Evolutionary conservation across 2,113 vertebrate genomes (phyloP).

Genomic region (Setophaga kirtlandii): DNA sequence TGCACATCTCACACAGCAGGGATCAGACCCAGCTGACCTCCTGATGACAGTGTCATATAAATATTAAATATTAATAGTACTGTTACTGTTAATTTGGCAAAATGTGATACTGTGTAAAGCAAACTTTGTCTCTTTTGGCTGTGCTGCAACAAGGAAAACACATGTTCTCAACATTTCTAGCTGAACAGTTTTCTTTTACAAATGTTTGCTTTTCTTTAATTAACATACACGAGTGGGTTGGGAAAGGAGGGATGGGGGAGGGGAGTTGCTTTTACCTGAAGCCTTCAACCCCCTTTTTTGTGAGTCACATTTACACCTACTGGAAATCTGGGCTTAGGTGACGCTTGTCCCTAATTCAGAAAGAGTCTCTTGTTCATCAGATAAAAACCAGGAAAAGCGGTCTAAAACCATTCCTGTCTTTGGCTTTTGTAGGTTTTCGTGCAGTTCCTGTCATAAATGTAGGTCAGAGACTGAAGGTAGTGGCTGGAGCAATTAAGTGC

Average conservation of each 20-base stretch:
- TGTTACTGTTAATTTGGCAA: constrained; percentile 49
- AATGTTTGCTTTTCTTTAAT: constrained; percentile 46
- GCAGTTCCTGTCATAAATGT: background rate
- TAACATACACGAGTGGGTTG: background rate
- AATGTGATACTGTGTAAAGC: constrained; percentile 6
- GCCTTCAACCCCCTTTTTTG: background rate
- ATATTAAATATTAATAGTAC: constrained; percentile 38
- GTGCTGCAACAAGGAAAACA: constrained; percentile 10
- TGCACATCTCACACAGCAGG: background rate
- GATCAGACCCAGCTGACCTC: background rate
- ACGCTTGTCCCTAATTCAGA: background rate
- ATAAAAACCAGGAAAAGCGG: background rate
- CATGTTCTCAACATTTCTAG: constrained; percentile 32
- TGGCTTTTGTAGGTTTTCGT: background rate
- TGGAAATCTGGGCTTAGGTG: background rate
- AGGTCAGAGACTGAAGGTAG: background rate
- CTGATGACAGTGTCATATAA: constrained; percentile 19
- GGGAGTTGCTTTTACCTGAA: background rate
- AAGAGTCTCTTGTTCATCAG: background rate
- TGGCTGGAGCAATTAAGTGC: background rate
- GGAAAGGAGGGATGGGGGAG: background rate
- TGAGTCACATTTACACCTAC: background rate
- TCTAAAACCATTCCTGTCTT: background rate
- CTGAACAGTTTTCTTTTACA: constrained; percentile 7
- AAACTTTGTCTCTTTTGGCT: constrained; percentile 41